These are phyloP conservation scores for Ovis aries DNA, from an alignment of 2,113 vertebrate species.

Conservation along the genomic window DNA sequence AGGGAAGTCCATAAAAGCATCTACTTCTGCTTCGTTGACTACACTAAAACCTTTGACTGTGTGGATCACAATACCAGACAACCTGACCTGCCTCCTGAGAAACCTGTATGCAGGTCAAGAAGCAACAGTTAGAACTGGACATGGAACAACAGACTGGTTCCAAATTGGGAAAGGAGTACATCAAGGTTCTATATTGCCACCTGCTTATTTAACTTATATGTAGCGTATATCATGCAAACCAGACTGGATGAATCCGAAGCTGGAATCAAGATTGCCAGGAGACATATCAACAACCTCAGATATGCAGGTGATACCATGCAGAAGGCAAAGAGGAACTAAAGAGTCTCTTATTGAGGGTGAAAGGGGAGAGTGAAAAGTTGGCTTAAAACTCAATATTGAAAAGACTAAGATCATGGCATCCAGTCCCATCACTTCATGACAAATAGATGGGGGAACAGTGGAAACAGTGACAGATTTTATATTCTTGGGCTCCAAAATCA, in stretches of 20 bases:
- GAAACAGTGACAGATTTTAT: background rate
- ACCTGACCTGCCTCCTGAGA: background rate
- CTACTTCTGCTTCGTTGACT: background rate
- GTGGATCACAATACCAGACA: background rate
- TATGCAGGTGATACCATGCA: background rate
- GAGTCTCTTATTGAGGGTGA: background rate
- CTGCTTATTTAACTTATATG: background rate
- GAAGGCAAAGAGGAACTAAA: background rate
- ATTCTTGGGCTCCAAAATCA: background rate
- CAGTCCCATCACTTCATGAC: background rate
- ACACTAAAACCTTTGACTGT: background rate
- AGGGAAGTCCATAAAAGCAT: background rate
- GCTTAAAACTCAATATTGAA: background rate
- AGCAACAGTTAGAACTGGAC: background rate
- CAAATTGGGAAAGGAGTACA: background rate
- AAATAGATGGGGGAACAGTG: background rate
- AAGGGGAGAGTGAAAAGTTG: background rate
- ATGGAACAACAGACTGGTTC: background rate
- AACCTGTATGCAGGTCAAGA: background rate
- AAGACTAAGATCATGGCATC: background rate
- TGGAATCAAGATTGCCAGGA: background rate
- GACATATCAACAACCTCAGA: background rate
- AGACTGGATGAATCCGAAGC: background rate
- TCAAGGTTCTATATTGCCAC: background rate
- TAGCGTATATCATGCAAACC: background rate